Evolutionary conservation across 2,113 vertebrate species (phyloP), one percentile per base, ranked within the genome.

Genomic region (Calidris pygmaea): DNA sequence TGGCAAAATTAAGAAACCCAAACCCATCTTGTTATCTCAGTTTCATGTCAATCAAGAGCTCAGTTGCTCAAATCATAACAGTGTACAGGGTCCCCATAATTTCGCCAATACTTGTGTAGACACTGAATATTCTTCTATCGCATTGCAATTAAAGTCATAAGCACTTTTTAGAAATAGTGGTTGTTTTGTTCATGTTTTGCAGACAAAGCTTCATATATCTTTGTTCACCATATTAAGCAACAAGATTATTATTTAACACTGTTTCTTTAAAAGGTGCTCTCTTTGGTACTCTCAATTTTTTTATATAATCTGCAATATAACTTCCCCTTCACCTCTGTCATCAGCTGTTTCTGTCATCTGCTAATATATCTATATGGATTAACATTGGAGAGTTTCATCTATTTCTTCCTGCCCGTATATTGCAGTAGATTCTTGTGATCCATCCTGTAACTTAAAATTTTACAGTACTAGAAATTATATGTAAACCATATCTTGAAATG

Each of bases 41-140:
- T 58, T 75, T 22, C 11, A 60, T 10, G 16, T 32, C 18, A 39
- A 41, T 23, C 29, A 79, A 85, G 30, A 75, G 86, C 17, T 14
- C 16, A 6, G 73, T 2, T 62, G 63, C 23, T 53, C 7, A 47
- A 93, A 78, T 13, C 0, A 0, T 21, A 56, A 43, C 14, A 55
- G 43, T 12, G 22, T 19, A 11, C 2, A 47, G 9, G 4, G 8
- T 63, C 8, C 22, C 11, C 10, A 34, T 3, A 34, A 26, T 29
- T 76, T 55, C 58, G 85, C 18, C 27, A 45, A 32, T 17, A 81
- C 10, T 73, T 60, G 4, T 34, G 20, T 3, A 63, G 47, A 79
- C 4, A 5, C 37, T 47, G 50, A 5, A 89, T 59, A 43, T 50
- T 68, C 16, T 71, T 63, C 50, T 43, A 3, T 18, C 0, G 0